phyloP scores from a whole-genome alignment of 2,113 vertebrate genomes.

The Phainopepla nitens region DNA sequence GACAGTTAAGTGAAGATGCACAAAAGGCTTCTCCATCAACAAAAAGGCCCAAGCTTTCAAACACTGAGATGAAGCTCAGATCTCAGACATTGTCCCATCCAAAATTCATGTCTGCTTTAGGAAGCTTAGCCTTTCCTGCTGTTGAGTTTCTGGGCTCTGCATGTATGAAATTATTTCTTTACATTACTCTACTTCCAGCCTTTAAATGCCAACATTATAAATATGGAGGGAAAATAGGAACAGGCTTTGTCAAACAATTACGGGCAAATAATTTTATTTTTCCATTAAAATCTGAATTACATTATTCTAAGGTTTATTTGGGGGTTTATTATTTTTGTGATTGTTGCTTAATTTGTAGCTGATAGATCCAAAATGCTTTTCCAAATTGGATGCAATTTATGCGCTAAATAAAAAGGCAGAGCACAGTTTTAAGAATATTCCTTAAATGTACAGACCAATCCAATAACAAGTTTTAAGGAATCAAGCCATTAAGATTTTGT shows the following conservation, averaged over 20 bases:
- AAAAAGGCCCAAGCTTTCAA: neutral
- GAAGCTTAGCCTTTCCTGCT: neutral
- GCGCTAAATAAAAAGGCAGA: neutral
- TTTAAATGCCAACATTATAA: neutral
- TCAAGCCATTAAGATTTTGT: slow-evolving; percentile 58
- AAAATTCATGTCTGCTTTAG: neutral
- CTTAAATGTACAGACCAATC: neutral
- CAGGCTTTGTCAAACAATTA: neutral
- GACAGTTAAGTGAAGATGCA: neutral
- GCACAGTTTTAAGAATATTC: neutral
- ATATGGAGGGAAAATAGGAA: neutral
- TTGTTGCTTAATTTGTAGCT: slow-evolving; percentile 18
- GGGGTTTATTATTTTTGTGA: neutral
- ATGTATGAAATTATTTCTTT: neutral
- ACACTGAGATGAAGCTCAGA: neutral
- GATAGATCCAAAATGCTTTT: neutral
- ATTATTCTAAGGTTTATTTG: neutral
- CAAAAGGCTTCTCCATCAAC: neutral
- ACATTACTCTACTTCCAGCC: neutral
- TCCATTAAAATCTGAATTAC: slow-evolving; percentile 16
- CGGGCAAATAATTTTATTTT: neutral
- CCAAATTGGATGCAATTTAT: slow-evolving; percentile 11
- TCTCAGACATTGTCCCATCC: neutral
- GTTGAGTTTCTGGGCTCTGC: neutral
- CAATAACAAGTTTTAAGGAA: slow-evolving; percentile 50